phyloP scores from a whole-genome alignment of 2,888 invertebrate species.

The Dasysyrphus albostriatus region DNA sequence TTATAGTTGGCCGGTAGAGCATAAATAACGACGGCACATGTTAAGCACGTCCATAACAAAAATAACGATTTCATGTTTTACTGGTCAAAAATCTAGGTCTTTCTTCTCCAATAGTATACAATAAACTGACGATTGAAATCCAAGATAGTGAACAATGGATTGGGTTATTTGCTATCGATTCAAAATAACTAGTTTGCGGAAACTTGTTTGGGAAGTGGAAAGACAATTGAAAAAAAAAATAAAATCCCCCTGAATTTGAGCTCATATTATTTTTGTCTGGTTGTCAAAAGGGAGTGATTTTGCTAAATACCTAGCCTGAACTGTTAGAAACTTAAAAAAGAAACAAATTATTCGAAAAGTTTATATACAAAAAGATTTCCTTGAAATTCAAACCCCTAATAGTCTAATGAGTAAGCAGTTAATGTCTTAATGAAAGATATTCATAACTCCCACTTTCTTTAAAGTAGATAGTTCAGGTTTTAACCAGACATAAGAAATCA shows the following conservation, averaged over 20 bases:
- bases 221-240: not conserved
- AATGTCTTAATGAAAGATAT: too few relatives aligned
- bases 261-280: not conserved
- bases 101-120: not conserved
- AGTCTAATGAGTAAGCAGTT: too few relatives aligned
- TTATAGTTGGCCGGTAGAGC: constrained; percentile 2
- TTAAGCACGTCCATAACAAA: constrained; percentile 17
- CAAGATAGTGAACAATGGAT: not conserved
- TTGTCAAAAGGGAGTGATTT: not conserved
- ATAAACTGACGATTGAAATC: constrained; percentile 5
- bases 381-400: not conserved
- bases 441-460: too few relatives aligned
- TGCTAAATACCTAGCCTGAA: not conserved
- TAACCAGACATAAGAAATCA: not conserved
- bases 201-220: constrained; percentile 28
- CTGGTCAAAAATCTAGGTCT: not conserved
- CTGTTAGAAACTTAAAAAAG: not conserved
- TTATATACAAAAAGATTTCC: not conserved
- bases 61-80: constrained; percentile 10
- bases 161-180: not conserved
- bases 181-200: constrained; percentile 27
- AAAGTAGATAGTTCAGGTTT: not conserved
- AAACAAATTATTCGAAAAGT: not conserved
- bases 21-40: constrained; percentile 10
- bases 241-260: not conserved